phyloP scores from a whole-genome alignment of 2,797 vertebrate genomes.

The Notoglanidium macrostoma region DNA sequence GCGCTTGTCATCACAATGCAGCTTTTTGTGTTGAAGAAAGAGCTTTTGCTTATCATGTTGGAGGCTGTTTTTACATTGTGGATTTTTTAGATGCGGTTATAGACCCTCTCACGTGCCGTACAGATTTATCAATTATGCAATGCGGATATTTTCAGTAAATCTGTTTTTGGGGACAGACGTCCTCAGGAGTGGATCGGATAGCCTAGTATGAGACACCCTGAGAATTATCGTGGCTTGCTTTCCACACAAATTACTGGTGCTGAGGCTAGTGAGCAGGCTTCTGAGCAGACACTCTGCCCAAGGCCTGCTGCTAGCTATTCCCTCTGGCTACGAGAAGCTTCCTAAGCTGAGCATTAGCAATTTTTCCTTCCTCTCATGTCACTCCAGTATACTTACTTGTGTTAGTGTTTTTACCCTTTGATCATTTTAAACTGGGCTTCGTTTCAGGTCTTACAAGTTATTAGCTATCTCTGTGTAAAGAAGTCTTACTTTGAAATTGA shows the following conservation, averaged over 20 bases:
- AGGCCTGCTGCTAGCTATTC: conserved; percentile 17
- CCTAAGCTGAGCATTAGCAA: conserved; percentile 13
- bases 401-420: neutral
- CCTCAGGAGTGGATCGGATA: too few species aligned
- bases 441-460: neutral
- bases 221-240: conserved; percentile 54
- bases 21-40: too few species aligned
- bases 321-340: conserved; percentile 10
- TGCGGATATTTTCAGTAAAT: too few species aligned
- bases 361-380: conserved; percentile 1
- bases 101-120: too few species aligned
- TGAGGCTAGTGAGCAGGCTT: conserved; percentile 48
- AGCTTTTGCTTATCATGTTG: too few species aligned
- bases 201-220: too few species aligned
- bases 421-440: neutral
- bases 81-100: too few species aligned
- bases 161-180: too few species aligned
- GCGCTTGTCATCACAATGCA: too few species aligned
- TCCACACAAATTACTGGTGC: conserved; percentile 53
- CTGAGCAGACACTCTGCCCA: conserved; percentile 19
- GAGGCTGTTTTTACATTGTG: too few species aligned
- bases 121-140: too few species aligned
- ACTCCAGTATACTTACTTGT: conserved; percentile 6
- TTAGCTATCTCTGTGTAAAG: neutral
- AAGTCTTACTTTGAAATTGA: neutral